Percentiles rank a stretch among this genome's conserved stretches.
phyloP scores from a whole-genome alignment of 2,797 vertebrate species.

The Pangasius djambal region DNA sequence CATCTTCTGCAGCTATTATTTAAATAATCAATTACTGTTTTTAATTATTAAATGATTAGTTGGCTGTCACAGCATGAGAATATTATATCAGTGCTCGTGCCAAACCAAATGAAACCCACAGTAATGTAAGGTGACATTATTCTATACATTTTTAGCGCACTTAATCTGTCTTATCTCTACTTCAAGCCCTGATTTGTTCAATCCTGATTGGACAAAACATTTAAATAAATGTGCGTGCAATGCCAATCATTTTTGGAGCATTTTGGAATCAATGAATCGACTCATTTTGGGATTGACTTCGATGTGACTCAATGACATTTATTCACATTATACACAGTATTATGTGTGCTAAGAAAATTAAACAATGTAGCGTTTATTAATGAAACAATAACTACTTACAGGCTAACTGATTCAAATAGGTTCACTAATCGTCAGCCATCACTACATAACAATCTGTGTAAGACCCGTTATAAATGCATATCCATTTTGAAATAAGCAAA shows the following conservation, averaged over 20 bases:
- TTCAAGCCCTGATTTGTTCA: neutral
- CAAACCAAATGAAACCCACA: neutral
- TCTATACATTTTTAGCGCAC: no score
- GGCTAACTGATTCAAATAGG: neutral
- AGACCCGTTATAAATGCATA: neutral
- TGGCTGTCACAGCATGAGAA: neutral
- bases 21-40: neutral
- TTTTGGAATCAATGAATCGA: neutral
- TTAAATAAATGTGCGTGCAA: neutral
- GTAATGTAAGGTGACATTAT: neutral
- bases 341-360: neutral
- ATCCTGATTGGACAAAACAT: neutral
- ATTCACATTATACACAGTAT: no score
- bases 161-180: neutral
- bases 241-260: neutral
- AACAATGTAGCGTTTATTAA: neutral
- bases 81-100: neutral
- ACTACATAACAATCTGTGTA: neutral
- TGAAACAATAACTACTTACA: neutral
- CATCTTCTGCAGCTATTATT: neutral
- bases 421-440: neutral
- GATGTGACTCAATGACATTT: neutral
- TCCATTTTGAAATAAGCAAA: neutral
- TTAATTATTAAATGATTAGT: no score
- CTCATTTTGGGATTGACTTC: neutral